Base-by-base conservation (phyloP, 2,797 vertebrate species). In the Pseudochirops corinnae region DNA sequence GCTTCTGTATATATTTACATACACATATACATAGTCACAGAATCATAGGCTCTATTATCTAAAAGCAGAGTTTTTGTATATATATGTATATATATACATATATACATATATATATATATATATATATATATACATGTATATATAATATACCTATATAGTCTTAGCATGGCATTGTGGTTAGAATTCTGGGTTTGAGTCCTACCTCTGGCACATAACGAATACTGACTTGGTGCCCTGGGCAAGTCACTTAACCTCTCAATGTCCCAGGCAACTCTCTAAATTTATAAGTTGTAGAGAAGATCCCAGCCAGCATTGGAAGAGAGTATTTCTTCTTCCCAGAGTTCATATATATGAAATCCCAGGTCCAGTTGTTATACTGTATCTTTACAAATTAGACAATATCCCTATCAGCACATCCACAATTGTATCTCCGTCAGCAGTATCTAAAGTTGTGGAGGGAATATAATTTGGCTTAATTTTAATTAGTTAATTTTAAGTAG, bases 351-450 rank as follows among this genome's bases (percentile, higher is more conserved):
- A 56, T 91, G 55, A n/a, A 57, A 46, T 62, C 52, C 55, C 18
- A 10, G 90, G 90, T 56, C n/a, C n/a, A 24, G 7, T 21, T 7
- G 9, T 39, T 91, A 82, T n/a, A 82, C 57, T 46, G 56, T 14
- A 87, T 94, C 92, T 60, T 57, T 56, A 9, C 16, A 31, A 67
- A 92, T 28, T 62, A 55, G 12, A 31, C 92, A 1, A 56, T 92
- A 67, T 56, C n/a, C 94, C 91, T 95, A 87, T 55, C 95, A 39
- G 91, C 55, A 0, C 53, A 95, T 96, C 94, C 21, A 55, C 52
- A 16, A 67, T 0, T 82, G 39, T 87, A 28, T 28, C 74, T 46
- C 16, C 21, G 11, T 50, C 39, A 87, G 9, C 10, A 50, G 9
- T 87, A 46, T 87, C 39, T 50, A 50, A 87, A n/a, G 58, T 55